A percentile compares a stretch with the other conserved stretches of the same genome.
Conservation (phyloP, 2,888 invertebrate species). For the Stenolophus ochropezus region DNA sequence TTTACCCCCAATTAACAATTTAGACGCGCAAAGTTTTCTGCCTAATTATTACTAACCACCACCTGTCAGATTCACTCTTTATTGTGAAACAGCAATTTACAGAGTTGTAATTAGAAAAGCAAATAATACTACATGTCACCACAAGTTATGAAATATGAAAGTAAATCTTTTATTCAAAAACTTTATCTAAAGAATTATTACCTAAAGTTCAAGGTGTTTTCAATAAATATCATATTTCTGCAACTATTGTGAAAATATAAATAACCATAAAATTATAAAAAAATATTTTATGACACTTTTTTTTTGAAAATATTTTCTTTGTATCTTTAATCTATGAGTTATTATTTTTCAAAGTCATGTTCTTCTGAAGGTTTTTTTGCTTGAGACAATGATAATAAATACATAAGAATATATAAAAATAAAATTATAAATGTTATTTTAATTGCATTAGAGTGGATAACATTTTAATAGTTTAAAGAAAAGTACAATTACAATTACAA, state of each 20-base stretch:
- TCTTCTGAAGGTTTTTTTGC: not conserved
- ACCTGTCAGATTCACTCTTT: not conserved
- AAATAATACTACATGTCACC: not conserved
- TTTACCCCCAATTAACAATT: conserved; percentile 2
- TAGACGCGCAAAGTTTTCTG: not conserved
- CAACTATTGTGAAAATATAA: not conserved
- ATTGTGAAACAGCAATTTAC: not conserved
- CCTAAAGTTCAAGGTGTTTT: conserved; percentile 18
- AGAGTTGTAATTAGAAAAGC: not conserved
- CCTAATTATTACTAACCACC: conserved; percentile 10
- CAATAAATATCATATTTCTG: not conserved
- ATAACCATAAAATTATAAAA: not conserved
- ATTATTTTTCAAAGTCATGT: not conserved
- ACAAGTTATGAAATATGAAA: conserved; percentile 29
- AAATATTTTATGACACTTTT: not conserved
- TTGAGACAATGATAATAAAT: not conserved
- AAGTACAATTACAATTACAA: no score
- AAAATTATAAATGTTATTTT: not conserved
- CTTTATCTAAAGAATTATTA: conserved; percentile 1
- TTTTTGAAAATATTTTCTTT: not conserved
- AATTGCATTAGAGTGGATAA: not conserved
- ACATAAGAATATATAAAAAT: not conserved
- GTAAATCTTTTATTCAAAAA: not conserved
- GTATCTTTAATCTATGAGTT: not conserved
- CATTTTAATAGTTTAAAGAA: not conserved